phyloP scores from a whole-genome alignment of 1,140 invertebrate species.

The Drosophila fuyamai region DNA sequence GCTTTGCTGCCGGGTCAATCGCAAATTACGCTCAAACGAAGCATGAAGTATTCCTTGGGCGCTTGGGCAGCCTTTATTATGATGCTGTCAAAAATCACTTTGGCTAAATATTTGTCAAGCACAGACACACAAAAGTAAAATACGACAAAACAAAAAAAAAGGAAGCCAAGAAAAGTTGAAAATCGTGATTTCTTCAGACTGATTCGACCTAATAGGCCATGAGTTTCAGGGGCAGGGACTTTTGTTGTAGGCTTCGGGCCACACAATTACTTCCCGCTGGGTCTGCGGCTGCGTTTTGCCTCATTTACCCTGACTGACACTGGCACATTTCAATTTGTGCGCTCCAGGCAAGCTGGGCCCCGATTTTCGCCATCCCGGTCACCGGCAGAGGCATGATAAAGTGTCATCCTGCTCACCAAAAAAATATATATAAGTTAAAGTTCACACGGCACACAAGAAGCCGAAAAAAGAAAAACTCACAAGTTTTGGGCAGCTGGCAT shows the following conservation, averaged over 20 bases:
- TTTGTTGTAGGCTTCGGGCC: slow-evolving; percentile 23
- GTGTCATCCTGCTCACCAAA: slow-evolving; percentile 51
- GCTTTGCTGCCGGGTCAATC: slow-evolving; percentile 43
- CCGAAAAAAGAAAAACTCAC: slow-evolving; percentile 45
- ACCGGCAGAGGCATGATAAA: slow-evolving; percentile 74
- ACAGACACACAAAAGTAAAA: slow-evolving; percentile 61
- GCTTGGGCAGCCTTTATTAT: slow-evolving; percentile 45
- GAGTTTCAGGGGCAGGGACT: neutral
- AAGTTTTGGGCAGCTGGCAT: slow-evolving; percentile 53
- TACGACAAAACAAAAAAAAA: slow-evolving; percentile 20
- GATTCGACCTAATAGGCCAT: slow-evolving; percentile 32
- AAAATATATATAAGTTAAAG: slow-evolving; percentile 16
- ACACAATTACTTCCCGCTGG: slow-evolving; percentile 49
- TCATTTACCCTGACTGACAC: slow-evolving; percentile 70
- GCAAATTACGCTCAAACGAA: slow-evolving; percentile 64
- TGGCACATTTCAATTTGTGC: slow-evolving; percentile 77
- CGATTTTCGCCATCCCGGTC: slow-evolving; percentile 41
- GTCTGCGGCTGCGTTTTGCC: slow-evolving; percentile 62
- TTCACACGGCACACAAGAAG: slow-evolving; percentile 7
- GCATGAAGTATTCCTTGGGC: slow-evolving; percentile 58
- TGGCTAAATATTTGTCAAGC: slow-evolving; percentile 74
- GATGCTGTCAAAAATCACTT: slow-evolving; percentile 77
- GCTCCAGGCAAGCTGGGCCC: slow-evolving; percentile 42
- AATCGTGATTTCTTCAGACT: slow-evolving; percentile 22
- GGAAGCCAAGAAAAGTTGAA: slow-evolving; percentile 2